Percentiles rank a stretch among this genome's conserved stretches.
Evolutionary conservation across 2,113 vertebrate species (phyloP).

Genomic region (Macroglossus sobrinus): DNA sequence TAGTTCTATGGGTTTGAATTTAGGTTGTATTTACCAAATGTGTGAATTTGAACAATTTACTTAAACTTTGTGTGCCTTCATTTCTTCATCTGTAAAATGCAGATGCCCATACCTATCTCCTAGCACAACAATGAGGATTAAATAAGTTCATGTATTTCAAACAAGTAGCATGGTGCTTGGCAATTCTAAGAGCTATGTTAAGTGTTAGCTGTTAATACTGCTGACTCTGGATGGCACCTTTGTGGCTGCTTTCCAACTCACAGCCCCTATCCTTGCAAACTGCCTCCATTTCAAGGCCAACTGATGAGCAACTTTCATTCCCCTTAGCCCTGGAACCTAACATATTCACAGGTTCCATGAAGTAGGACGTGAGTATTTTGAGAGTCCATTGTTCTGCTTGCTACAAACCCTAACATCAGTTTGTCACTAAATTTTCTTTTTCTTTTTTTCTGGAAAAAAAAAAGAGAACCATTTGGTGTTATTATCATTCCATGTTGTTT

Average conservation of each 20-base stretch:
- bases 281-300: background rate
- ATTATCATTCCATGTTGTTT: conserved; percentile 52
- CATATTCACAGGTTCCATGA: background rate
- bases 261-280: background rate
- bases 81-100: background rate
- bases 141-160: background rate
- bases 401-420: conserved; percentile 3
- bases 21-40: background rate
- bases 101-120: background rate
- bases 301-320: background rate
- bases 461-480: conserved; percentile 67
- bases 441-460: conserved; percentile 19
- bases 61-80: background rate
- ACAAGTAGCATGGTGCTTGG: background rate
- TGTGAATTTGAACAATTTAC: background rate
- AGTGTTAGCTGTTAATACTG: background rate
- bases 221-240: background rate
- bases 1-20: background rate
- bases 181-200: background rate
- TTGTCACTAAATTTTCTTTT: background rate
- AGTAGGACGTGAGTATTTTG: background rate
- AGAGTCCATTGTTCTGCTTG: background rate
- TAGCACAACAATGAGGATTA: background rate
- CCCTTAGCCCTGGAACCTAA: background rate
- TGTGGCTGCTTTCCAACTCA: background rate